These are phyloP conservation scores for Choloepus hoffmanni DNA, from an alignment of 2,113 vertebrate species.

Conservation along the genomic window DNA sequence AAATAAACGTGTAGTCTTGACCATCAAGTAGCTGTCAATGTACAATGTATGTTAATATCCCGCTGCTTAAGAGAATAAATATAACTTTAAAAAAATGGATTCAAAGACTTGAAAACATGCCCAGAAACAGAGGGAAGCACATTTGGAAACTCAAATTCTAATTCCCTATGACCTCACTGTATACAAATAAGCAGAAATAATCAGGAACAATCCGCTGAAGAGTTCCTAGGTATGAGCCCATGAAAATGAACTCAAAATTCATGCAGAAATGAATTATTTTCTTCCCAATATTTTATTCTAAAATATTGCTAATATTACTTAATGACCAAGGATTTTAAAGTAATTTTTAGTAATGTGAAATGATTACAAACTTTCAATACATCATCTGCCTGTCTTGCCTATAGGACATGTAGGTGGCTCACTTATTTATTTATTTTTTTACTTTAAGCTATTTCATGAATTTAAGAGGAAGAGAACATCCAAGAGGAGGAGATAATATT, in stretches of 20 bases:
- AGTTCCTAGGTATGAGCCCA: background rate
- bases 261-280: background rate
- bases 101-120: background rate
- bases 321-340: background rate
- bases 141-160: background rate
- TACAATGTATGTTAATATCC: background rate
- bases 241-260: slow-evolving; percentile 30
- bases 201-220: background rate
- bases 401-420: background rate
- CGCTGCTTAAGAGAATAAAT: background rate
- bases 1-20: background rate
- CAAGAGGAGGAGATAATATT: slow-evolving; percentile 50
- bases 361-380: background rate
- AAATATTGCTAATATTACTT: background rate
- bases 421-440: background rate
- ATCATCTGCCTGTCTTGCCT: background rate
- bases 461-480: slow-evolving; percentile 39
- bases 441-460: background rate
- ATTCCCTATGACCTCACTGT: background rate
- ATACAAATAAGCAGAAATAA: background rate
- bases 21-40: background rate
- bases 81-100: slow-evolving; percentile 4
- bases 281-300: background rate
- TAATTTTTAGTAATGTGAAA: slow-evolving; percentile 24
- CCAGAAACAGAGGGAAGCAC: background rate